These are phyloP conservation scores for Cremastinae sp. DNA, from an alignment of 2,888 invertebrate species.

Conservation along the genomic window DNA sequence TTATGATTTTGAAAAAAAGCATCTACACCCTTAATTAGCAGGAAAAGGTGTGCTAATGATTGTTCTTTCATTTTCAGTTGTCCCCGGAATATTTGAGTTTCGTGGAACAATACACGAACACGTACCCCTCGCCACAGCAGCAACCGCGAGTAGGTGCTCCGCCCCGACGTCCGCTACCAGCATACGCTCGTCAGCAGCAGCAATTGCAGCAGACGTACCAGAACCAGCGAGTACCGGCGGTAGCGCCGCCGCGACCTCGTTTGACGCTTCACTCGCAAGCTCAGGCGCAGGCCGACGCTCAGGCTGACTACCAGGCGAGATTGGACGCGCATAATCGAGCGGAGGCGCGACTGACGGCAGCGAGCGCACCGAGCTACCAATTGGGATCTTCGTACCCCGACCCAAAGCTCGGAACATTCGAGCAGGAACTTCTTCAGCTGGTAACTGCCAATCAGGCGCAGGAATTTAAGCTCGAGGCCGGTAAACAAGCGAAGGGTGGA, in stretches of 20 bases:
- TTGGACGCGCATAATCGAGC: constrained; percentile 71
- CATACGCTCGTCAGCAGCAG: constrained; percentile 75
- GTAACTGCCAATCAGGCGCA: constrained; percentile 77
- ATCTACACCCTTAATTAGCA: not conserved
- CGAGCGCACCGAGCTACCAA: constrained; percentile 68
- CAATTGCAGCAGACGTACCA: constrained; percentile 75
- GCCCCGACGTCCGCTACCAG: constrained; percentile 71
- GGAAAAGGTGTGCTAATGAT: constrained; percentile 14
- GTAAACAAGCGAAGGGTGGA: constrained; percentile 59
- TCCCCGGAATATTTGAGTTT: constrained; percentile 75
- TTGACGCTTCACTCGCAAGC: constrained; percentile 72
- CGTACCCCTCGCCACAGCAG: constrained; percentile 59
- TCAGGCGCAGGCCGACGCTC: constrained; percentile 70
- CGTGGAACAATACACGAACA: constrained; percentile 72
- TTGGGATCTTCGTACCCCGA: constrained; percentile 67
- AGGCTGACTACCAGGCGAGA: constrained; percentile 72
- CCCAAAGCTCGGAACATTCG: constrained; percentile 75
- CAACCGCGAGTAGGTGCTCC: constrained; percentile 59
- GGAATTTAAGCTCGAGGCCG: constrained; percentile 71
- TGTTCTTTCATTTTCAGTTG: constrained; percentile 66
- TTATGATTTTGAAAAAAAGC: not conserved
- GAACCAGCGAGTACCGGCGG: constrained; percentile 73
- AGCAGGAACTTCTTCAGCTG: constrained; percentile 75
- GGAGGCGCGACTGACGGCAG: constrained; percentile 69
- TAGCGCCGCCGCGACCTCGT: constrained; percentile 73